These are phyloP conservation scores for Callipepla squamata DNA, from an alignment of 2,113 vertebrate species.

Conservation along the genomic window DNA sequence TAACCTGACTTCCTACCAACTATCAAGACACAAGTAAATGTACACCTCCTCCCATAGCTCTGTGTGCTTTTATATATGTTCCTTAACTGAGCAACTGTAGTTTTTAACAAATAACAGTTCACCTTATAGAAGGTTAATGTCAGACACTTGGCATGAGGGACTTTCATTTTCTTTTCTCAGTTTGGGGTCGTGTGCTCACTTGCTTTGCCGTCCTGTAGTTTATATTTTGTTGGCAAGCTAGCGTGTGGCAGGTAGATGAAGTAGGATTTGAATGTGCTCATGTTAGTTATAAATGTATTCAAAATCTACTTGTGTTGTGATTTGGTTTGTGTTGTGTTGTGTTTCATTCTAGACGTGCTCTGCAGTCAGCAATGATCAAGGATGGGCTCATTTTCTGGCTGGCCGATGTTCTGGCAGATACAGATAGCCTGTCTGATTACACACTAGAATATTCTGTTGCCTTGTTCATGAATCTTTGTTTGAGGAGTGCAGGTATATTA, in stretches of 20 bases:
- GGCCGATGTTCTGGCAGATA: conserved; percentile 87
- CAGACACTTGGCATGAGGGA: background rate
- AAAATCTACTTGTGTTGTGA: background rate
- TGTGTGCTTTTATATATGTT: background rate
- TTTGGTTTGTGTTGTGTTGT: background rate
- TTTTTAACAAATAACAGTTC: background rate
- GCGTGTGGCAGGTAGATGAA: background rate
- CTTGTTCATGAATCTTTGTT: conserved; percentile 95
- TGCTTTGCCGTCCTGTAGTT: background rate
- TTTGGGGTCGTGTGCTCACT: background rate
- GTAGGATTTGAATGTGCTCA: background rate
- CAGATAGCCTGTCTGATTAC: conserved; percentile 91
- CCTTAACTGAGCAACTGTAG: background rate
- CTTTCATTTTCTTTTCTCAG: background rate
- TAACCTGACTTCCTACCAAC: conserved; percentile 5
- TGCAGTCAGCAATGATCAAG: conserved; percentile 92
- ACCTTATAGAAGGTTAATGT: background rate
- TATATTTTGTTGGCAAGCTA: background rate
- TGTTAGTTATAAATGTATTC: background rate
- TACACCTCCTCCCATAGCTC: background rate
- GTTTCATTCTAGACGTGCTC: conserved; percentile 78
- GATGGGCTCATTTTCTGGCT: conserved; percentile 91
- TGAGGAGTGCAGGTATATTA: conserved; percentile 87
- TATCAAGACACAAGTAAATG: background rate
- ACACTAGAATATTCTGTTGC: conserved; percentile 89